Evolutionary conservation across 2,113 vertebrate species (phyloP), one percentile per base, ranked within the genome.

Genomic region (Zosterops borbonicus): DNA sequence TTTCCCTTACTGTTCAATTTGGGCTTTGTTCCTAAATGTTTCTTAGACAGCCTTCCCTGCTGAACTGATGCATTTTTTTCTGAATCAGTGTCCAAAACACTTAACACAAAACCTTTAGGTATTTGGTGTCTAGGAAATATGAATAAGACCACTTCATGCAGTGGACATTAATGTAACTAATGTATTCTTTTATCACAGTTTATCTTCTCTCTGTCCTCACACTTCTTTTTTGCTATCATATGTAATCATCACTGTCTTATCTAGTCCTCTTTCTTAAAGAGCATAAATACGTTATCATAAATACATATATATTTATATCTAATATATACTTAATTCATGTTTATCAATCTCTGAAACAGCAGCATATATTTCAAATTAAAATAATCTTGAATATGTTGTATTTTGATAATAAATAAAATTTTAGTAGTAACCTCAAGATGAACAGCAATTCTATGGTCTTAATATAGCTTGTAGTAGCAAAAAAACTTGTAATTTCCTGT

Each of bases 401-500:
- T 91, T 89, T 74, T 76, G 69, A 50, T 75, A 68, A 23, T 81
- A 93, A 94, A 81, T 79, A 92, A 67, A 81, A 67, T 93, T 73
- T 94, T 89, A 53, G 16, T 62, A 16, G 12, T 77, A 89, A n/a
- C 24, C 23, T 92, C 33, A 85, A 50, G 53, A 87, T 78, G 25
- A 92, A 68, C 73, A n/a, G 27, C 31, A 91, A 94, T 65, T 14
- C 78, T 90, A 6, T 83, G 67, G 24, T 89, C 47, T 82, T 87
- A 79, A 83, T 81, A 60, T 24, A 79, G 42, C 13, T 87, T 83
- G 50, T 80, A 89, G 65, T 76, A 90, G 62, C 69, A 75, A 87
- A 89, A 67, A 29, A n/a, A 56, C 28, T 59, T 85, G 49, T 70
- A 65, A 79, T 89, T 88, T 93, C 75, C 84, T 92, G 42, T 94